Base-by-base conservation (phyloP, 2,113 vertebrate genomes). In the Heliornis fulica region DNA sequence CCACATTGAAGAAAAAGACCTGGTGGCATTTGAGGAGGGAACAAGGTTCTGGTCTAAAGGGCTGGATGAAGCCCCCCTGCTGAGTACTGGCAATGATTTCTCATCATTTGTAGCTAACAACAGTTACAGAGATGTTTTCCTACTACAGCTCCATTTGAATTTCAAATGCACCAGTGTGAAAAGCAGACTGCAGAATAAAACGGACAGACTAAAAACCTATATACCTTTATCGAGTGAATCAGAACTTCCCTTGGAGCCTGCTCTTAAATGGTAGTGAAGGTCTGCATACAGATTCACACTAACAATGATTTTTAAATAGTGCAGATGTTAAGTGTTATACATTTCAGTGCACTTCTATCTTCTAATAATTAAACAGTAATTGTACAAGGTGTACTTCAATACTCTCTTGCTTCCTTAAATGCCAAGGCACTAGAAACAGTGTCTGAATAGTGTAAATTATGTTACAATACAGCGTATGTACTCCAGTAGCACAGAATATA, bases 11-110 rank as follows among this genome's bases (percentile, higher is more conserved):
- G 71, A 64, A 74, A 85, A 79, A 87, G 17, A 48, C 32, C 38
- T 51, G 61, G 38, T 4, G 2, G 32, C 29, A 15, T n/a, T 69
- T 1, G 11, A 75, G 78, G 19, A 46, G 34, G 72, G 63, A 87
- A 84, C 1, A 2, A 48, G 45, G 26, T 80, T 80, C 66, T 90
- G 46, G 79, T 85, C 36, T 20, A 22, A 89, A 45, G 45, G 45
- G 15, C 66, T 88, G 79, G 79, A 65, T 77, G 78, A 86, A 94
- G 93, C 46, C 66, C 63, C 82, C 84, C 87, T 83, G 91, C 84
- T 88, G 87, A 86, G 75, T 1, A 10, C 45, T 65, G 51, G 68
- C 76, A 36, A 91, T 71, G 41, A 45, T 90, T 90, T 89, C 70
- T 69, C 8, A 0, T 32, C 50, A 34, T 61, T 96, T 82, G 59